phyloP scores from a whole-genome alignment of 2,888 invertebrate species.

The Adineta ricciae region DNA sequence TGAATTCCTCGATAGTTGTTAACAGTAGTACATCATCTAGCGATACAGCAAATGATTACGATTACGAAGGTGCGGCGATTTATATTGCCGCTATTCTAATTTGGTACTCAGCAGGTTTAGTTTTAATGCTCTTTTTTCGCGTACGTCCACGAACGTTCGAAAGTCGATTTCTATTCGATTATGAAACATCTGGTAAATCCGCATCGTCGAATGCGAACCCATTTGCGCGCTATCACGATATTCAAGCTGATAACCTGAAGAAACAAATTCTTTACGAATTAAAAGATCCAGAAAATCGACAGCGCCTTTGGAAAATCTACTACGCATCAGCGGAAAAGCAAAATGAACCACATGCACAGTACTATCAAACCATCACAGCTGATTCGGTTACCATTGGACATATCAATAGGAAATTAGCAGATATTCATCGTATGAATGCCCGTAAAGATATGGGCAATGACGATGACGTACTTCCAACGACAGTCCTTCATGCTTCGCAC shows the following conservation, averaged over 20 bases:
- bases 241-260: background rate
- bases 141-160: background rate
- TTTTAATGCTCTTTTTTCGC: background rate
- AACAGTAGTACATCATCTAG: background rate
- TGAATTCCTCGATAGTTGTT: background rate
- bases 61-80: slow-evolving; percentile 1
- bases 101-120: slow-evolving; percentile 10
- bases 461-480: background rate
- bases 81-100: background rate
- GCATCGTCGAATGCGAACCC: background rate
- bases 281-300: background rate
- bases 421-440: background rate
- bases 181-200: background rate
- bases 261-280: slow-evolving; percentile 10
- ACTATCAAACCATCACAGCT: background rate
- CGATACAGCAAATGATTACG: background rate
- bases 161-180: background rate
- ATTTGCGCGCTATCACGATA: background rate
- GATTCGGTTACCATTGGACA: background rate
- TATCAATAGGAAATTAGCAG: background rate
- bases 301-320: background rate
- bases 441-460: background rate
- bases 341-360: background rate
- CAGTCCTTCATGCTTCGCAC: background rate
- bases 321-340: background rate